A percentile compares a stretch with the other conserved stretches of the same genome.
Evolutionary conservation across 2,888 invertebrate species (phyloP).

Genomic region (Himalopsyche tibetana): DNA sequence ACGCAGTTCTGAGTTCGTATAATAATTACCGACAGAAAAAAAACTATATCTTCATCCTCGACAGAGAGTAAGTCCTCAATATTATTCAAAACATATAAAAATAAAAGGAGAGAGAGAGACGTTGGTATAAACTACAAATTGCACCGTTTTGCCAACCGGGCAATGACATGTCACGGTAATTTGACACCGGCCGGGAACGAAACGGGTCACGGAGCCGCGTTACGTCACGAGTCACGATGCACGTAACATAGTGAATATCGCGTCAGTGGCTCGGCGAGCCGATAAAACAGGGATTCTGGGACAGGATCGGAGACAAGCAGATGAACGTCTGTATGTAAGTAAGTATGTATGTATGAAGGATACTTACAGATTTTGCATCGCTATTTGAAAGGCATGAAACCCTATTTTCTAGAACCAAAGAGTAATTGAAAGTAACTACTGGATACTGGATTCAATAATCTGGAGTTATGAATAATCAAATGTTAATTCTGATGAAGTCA

Average conservation of each 20-base stretch:
- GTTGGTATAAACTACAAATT: background rate
- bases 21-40: too few relatives aligned
- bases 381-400: too few relatives aligned
- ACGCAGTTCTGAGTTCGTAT: too few relatives aligned
- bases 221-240: constrained; percentile 19
- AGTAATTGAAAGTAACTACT: too few relatives aligned
- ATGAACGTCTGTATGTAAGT: background rate
- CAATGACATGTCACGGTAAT: constrained; percentile 5
- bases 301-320: background rate
- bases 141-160: background rate
- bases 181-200: background rate
- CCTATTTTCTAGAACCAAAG: too few relatives aligned
- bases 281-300: constrained; percentile 10
- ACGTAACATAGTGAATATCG: constrained; percentile 10
- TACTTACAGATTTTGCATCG: too few relatives aligned
- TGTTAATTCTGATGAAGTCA: too few relatives aligned
- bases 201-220: constrained; percentile 15
- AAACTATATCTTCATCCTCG: too few relatives aligned
- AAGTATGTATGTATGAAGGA: background rate
- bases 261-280: background rate
- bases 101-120: background rate
- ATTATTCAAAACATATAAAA: background rate
- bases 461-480: too few relatives aligned
- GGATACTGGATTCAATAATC: too few relatives aligned
- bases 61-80: background rate